Evolutionary conservation across 2,888 invertebrate species (phyloP).

Genomic region (Osmoderma eremita): DNA sequence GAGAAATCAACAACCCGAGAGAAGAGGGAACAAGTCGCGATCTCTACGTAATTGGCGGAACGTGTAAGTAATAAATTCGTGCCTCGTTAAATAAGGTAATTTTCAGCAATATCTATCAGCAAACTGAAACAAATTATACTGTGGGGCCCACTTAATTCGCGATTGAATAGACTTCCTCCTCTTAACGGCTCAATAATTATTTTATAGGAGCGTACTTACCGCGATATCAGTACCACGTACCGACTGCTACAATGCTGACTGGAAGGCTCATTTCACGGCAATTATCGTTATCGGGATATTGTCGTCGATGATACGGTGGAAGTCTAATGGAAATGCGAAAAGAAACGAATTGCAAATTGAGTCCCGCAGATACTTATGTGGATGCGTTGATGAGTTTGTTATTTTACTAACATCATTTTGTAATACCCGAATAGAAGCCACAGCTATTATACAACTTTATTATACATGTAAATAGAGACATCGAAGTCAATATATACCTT

Average conservation of each 20-base stretch:
- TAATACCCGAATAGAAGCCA: too few relatives aligned
- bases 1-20: neutral
- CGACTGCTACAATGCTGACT: neutral
- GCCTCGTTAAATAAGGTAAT: conserved; percentile 13
- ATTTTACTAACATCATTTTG: too few relatives aligned
- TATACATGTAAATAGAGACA: too few relatives aligned
- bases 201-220: neutral
- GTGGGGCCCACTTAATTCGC: neutral
- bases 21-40: neutral
- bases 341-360: too few relatives aligned
- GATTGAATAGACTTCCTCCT: neutral
- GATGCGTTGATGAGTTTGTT: too few relatives aligned
- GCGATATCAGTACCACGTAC: neutral
- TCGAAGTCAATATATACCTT: too few relatives aligned
- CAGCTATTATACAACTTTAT: too few relatives aligned
- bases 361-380: too few relatives aligned
- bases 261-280: neutral
- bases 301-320: neutral
- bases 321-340: neutral
- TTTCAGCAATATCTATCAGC: conserved; percentile 15
- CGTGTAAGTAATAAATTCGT: conserved; percentile 29
- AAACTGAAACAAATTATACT: conserved; percentile 5
- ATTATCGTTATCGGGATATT: neutral
- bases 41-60: conserved; percentile 14
- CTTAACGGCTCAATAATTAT: conserved; percentile 4